Conservation (phyloP, 2,888 invertebrate species). For the Hydrotaea cyrtoneurina region DNA sequence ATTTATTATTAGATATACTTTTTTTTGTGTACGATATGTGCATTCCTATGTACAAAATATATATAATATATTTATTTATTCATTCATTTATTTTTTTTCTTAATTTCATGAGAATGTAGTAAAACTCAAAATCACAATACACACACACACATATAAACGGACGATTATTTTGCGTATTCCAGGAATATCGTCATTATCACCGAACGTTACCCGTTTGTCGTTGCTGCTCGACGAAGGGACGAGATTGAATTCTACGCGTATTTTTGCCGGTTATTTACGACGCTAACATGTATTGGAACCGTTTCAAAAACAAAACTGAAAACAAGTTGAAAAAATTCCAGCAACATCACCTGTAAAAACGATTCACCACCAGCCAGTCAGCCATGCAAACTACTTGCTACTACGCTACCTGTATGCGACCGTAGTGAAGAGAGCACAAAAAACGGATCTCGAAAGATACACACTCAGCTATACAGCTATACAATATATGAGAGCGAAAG, state of each 20-base stretch:
- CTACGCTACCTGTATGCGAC: slow-evolving; percentile 42
- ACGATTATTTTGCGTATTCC: slow-evolving; percentile 53
- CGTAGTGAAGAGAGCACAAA: not conserved
- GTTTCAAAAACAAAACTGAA: slow-evolving; percentile 66
- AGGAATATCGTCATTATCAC: slow-evolving; percentile 51
- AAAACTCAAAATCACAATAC: not conserved
- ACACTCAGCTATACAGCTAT: too few relatives aligned
- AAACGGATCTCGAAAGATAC: slow-evolving; percentile 21
- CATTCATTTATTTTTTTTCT: not conserved
- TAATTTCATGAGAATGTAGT: slow-evolving; percentile 43
- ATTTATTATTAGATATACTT: not conserved
- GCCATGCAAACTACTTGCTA: slow-evolving; percentile 25
- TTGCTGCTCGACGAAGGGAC: not conserved
- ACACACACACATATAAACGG: slow-evolving; percentile 17
- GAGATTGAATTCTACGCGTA: slow-evolving; percentile 17
- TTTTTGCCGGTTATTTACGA: slow-evolving; percentile 45
- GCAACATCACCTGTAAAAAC: slow-evolving; percentile 64
- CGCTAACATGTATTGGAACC: slow-evolving; percentile 52
- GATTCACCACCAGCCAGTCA: slow-evolving; percentile 15
- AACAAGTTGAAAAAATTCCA: slow-evolving; percentile 59
- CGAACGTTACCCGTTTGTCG: not conserved
- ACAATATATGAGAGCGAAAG: not conserved
- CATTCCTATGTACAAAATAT: not conserved
- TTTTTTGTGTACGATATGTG: not conserved
- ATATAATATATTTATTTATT: slow-evolving; percentile 16